Conservation (phyloP, 2,888 invertebrate species). For the Nymphalis c-album region DNA sequence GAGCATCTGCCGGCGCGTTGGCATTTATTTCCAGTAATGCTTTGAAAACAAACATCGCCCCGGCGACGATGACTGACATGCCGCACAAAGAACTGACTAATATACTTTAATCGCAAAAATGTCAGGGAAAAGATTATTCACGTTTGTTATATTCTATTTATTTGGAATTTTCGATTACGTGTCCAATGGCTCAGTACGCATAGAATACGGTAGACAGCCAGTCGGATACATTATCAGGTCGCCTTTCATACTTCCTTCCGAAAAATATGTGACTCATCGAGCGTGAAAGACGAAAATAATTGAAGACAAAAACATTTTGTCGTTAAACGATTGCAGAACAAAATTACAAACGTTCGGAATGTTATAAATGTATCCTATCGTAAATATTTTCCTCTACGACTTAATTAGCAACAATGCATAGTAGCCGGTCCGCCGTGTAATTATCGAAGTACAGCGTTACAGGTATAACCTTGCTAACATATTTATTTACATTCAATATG, state of each 20-base stretch:
- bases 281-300: neutral
- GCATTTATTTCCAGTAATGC: conserved; percentile 39
- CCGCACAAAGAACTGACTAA: conserved; percentile 25
- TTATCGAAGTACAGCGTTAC: conserved; percentile 61
- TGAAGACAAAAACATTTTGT: neutral
- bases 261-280: conserved; percentile 26
- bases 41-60: conserved; percentile 37
- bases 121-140: conserved; percentile 24
- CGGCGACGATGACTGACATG: conserved; percentile 28
- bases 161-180: conserved; percentile 32
- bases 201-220: conserved; percentile 14
- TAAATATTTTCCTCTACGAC: conserved; percentile 43
- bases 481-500: conserved; percentile 53
- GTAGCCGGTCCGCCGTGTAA: conserved; percentile 56
- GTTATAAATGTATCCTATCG: conserved; percentile 32
- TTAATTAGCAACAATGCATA: conserved; percentile 43
- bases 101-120: conserved; percentile 28
- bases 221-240: conserved; percentile 31
- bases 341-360: conserved; percentile 32
- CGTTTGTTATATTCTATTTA: conserved; percentile 20
- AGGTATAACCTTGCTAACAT: conserved; percentile 67
- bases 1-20: conserved; percentile 33
- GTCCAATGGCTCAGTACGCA: conserved; percentile 4
- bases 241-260: conserved; percentile 31
- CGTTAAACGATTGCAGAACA: neutral